Base-by-base conservation (phyloP, 2,888 invertebrate genomes). In the Spodoptera picta region DNA sequence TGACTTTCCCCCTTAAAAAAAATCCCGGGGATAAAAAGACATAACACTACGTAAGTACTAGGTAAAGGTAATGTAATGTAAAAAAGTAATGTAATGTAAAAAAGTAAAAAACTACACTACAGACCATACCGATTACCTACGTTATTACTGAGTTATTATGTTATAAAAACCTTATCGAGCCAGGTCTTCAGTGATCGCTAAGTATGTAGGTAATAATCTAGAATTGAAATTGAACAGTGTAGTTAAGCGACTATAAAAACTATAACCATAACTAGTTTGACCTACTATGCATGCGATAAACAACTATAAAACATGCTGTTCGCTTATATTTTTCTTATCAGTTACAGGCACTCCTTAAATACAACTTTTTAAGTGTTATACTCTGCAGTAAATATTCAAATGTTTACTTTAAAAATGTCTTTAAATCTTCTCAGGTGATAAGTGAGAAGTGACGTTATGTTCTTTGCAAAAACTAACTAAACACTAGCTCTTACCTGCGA, bases 241-340 rank as follows among this genome's bases (percentile, higher is more conserved):
- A 80, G 79, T 84, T 81, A 83, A 77, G 73, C 67, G 77, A 79
- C 87, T 87, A 90, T 90, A 89, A 89, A 86, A 83, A 83, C 79
- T 77, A 79, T 84, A 85, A 85, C 81, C 82, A 84, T 84, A 87
- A 87, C 89, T 85, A 83, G 85, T 81, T 77, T 87, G 87, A 90
- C 87, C 89, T 79, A 86, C 80, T 88, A 82, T 73, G 63, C 74
- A 73, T 74, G 73, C 83, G 85, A 87, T 87, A 88, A 36, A 88
- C 83, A 79, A 64, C 81, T 83, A 85, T 88, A 84, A 87, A 89
- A 88, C 84, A 83, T 81, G 76, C 80, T 82, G 83, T 85, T 84
- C 84, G 81, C 71, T 70, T 71, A 72, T 87, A 85, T 83, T 83
- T 84, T 80, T 76, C 84, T 90, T 90, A 90, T 90, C 88, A 86